Conservation (phyloP, 2,797 vertebrate species). For the Crocidura indochinensis region DNA sequence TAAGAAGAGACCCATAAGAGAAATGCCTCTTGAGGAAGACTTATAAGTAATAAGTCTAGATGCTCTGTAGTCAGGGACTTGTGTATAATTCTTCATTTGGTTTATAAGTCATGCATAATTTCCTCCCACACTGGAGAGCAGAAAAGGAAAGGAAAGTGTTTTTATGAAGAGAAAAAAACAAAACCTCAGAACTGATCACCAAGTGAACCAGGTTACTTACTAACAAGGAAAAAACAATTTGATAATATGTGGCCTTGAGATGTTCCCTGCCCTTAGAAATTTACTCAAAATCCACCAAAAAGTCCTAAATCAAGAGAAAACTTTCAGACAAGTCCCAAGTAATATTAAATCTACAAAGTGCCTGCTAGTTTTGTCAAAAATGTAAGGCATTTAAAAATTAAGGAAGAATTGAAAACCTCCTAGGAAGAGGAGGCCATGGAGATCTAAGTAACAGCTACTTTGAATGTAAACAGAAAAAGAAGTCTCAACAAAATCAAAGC, state of each 20-base stretch:
- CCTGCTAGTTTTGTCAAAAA: background rate
- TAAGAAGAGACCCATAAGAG: background rate
- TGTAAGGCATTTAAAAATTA: background rate
- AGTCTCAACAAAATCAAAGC: no score
- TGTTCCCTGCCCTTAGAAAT: no score
- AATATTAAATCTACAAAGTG: background rate
- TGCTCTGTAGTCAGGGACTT: background rate
- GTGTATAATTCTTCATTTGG: background rate
- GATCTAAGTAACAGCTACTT: background rate
- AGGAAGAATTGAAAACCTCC: background rate
- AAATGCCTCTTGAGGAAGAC: background rate
- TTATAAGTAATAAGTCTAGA: background rate
- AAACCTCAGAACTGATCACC: background rate
- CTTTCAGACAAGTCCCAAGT: background rate
- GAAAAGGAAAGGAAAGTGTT: background rate
- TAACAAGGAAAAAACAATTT: background rate
- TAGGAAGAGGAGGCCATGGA: background rate
- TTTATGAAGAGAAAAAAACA: background rate
- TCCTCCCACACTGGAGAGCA: background rate
- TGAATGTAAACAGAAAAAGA: background rate
- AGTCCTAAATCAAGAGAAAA: background rate
- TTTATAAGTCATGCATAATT: background rate
- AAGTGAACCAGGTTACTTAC: background rate
- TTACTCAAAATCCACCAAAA: no score
- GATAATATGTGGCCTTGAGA: background rate